Base-by-base conservation (phyloP, 2,797 vertebrate species). In the Sebastiscus tertius region DNA sequence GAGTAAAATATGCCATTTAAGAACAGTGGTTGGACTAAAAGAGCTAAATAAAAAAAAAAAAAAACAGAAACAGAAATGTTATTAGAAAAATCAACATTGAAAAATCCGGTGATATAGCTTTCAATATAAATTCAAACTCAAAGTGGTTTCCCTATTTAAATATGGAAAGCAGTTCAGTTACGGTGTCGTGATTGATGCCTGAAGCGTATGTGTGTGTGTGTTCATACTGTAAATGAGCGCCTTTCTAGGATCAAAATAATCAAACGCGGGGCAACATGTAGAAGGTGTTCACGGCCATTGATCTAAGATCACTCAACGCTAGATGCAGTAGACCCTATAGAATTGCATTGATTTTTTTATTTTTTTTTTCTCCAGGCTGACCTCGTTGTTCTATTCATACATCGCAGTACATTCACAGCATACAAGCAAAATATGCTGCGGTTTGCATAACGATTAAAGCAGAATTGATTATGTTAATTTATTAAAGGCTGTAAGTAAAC, bases 321-420 rank as follows among this genome's bases (percentile, higher is more conserved):
- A 69, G 63, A 69, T 76, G 81, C 77, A 80, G 73, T 71, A 61
- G 69, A 80, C 67, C 83, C 26, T 70, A 76, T 72, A 79, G 66
- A 77, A 72, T 61, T 14, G 34, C 52, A 92, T 86, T 64, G 84
- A 93, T 93, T 91, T 64, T 73, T 59, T 74, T 78, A n/a, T 24
- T 24, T 69, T 70, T 70, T 18, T 60, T 31, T 29, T 0, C 61
- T n/a, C 72, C 76, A 33, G 27, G 26, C 27, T 16, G 4, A n/a
- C 42, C 55, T 46, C 46, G 80, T 79, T 85, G 61, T 80, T 85
- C 60, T 61, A 18, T 80, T 67, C 26, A 62, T 78, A 82, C 56
- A 82, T 69, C 31, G 20, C 46, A 49, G 34, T 61, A 9, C 27
- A 42, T 66, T 83, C 60, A 69, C 58, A 88, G 68, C 68, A 77